These are phyloP conservation scores for Peromyscus californicus DNA, from an alignment of 2,113 vertebrate species.

Conservation along the genomic window DNA sequence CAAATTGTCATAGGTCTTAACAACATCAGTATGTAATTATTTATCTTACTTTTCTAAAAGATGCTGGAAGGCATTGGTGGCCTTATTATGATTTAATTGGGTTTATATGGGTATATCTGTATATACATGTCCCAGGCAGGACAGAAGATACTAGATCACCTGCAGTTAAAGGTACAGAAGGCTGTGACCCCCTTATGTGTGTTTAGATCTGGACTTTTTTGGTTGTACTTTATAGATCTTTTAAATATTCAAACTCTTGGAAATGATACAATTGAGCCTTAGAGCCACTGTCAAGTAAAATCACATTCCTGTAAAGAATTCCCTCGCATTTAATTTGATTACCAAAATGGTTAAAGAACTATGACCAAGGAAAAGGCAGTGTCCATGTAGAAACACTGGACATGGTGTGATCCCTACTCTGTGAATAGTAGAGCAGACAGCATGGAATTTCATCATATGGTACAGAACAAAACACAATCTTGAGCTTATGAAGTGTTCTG, in stretches of 20 bases:
- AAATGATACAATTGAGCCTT: background rate
- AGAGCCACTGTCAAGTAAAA: background rate
- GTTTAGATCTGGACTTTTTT: background rate
- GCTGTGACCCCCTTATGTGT: background rate
- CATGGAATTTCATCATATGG: background rate
- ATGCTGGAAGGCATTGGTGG: background rate
- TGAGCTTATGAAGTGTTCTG: background rate
- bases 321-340: background rate
- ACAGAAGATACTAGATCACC: background rate
- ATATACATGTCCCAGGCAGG: background rate
- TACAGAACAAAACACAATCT: background rate
- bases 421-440: rapidly evolving
- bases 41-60: background rate
- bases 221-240: background rate
- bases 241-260: background rate
- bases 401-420: too few relatives aligned
- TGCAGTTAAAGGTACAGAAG: background rate
- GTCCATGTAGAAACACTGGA: background rate
- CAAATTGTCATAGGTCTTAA: background rate
- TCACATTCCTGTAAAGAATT: background rate
- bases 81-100: background rate
- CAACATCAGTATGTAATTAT: background rate
- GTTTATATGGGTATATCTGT: background rate
- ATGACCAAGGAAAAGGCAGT: background rate
- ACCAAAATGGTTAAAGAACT: background rate